A percentile compares a stretch with the other conserved stretches of the same genome.
These are phyloP conservation scores for Salvator merianae DNA, from an alignment of 2,113 vertebrate species.

Conservation along the genomic window DNA sequence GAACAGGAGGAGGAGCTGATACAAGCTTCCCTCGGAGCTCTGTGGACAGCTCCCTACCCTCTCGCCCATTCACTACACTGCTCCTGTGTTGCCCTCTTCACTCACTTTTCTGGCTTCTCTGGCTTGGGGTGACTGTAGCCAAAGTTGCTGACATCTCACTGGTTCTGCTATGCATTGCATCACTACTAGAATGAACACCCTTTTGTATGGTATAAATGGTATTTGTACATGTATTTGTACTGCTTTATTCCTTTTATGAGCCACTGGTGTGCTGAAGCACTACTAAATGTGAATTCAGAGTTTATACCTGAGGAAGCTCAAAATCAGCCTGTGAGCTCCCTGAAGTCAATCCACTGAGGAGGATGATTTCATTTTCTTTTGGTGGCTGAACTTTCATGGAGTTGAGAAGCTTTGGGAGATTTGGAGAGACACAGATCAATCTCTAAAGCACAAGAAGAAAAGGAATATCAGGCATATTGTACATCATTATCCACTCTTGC, in stretches of 20 bases:
- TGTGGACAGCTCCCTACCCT: too few relatives aligned
- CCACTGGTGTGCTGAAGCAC: neutral
- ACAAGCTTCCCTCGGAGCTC: too few relatives aligned
- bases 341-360: constrained; percentile 86
- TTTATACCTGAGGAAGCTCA: constrained; percentile 82
- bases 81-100: too few relatives aligned
- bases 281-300: constrained; percentile 24
- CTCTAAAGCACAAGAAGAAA: constrained; percentile 76
- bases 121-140: too few relatives aligned
- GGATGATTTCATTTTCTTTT: constrained; percentile 94
- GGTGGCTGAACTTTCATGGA: constrained; percentile 87
- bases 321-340: constrained; percentile 77
- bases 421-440: constrained; percentile 86
- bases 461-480: constrained; percentile 20
- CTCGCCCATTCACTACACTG: too few relatives aligned
- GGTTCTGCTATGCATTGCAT: too few relatives aligned
- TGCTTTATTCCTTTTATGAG: neutral
- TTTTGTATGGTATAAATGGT: too few relatives aligned
- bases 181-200: neutral
- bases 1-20: too few relatives aligned
- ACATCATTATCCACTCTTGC: neutral
- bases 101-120: neutral
- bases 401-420: constrained; percentile 89
- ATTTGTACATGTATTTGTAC: too few relatives aligned
- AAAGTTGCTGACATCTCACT: too few relatives aligned